Conservation (phyloP, 2,888 invertebrate genomes). For the Drosophila pseudotalamancana region DNA sequence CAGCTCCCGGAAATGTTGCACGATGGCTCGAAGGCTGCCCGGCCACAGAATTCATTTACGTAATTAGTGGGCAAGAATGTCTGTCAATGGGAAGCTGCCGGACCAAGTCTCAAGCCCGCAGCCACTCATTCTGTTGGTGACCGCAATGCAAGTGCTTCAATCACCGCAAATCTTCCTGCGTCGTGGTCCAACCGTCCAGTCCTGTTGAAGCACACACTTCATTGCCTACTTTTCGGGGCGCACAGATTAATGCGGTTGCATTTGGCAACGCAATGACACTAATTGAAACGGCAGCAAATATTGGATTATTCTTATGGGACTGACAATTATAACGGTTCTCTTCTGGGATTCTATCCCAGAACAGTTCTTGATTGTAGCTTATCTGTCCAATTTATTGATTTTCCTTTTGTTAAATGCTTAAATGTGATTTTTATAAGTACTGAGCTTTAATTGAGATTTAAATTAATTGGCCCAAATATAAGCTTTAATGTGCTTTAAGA, state of each 20-base stretch:
- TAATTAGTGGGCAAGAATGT: constrained; percentile 70
- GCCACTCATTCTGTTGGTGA: constrained; percentile 43
- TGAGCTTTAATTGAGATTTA: too few species aligned
- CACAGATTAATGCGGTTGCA: constrained; percentile 17
- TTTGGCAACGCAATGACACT: constrained; percentile 7
- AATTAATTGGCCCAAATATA: too few species aligned
- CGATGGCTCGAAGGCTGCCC: constrained; percentile 23
- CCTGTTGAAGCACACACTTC: constrained; percentile 25
- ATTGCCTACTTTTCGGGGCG: constrained; percentile 46
- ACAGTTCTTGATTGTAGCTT: too few species aligned
- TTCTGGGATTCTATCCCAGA: background rate
- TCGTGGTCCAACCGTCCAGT: background rate
- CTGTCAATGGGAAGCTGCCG: constrained; percentile 33
- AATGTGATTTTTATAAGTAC: too few species aligned
- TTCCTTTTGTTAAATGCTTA: too few species aligned
- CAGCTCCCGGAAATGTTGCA: constrained; percentile 39
- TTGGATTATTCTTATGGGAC: background rate
- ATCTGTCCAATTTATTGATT: too few species aligned
- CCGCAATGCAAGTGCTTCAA: constrained; percentile 63
- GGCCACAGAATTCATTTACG: constrained; percentile 72
- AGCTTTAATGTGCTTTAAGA: background rate
- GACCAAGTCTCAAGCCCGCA: background rate
- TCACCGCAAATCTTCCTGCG: constrained; percentile 56
- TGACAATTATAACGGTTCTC: background rate
- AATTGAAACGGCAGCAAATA: constrained; percentile 10